Percentiles rank a stretch among this genome's conserved stretches.
Conservation (phyloP, 2,113 vertebrate genomes). For the Fukomys damarensis region DNA sequence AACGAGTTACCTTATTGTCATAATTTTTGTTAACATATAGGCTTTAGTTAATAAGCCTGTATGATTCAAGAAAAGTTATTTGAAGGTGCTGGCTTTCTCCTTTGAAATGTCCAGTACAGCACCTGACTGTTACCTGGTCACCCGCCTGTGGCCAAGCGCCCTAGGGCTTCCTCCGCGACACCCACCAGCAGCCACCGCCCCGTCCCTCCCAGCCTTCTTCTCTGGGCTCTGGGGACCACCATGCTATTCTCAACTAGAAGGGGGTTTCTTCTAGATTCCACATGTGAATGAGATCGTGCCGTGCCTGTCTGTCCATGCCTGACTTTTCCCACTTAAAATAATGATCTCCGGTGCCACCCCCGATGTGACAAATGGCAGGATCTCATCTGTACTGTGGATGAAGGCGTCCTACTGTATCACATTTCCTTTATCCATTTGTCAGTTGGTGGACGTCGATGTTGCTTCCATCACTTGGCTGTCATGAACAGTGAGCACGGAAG, state of each 20-base stretch:
- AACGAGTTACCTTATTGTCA: background rate
- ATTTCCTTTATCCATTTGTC: background rate
- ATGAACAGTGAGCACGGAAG: background rate
- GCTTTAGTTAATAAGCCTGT: background rate
- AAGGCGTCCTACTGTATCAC: background rate
- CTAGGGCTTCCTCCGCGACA: background rate
- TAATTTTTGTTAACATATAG: constrained; percentile 9
- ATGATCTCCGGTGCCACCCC: background rate
- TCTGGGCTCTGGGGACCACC: background rate
- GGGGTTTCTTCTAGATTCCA: background rate
- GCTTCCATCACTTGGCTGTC: background rate
- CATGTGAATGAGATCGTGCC: background rate
- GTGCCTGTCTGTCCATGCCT: background rate
- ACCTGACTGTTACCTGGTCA: background rate
- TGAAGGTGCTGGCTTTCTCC: background rate
- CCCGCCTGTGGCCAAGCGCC: background rate
- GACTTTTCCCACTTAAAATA: background rate
- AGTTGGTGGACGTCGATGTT: background rate
- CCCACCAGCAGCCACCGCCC: background rate
- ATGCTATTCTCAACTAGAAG: background rate
- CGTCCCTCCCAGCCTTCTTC: background rate
- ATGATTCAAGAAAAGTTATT: constrained; percentile 22
- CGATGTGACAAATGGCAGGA: background rate
- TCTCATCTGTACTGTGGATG: background rate
- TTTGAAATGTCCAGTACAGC: background rate